Evolutionary conservation across 2,888 invertebrate genomes (phyloP).

Genomic region (Zelleria hepariella): DNA sequence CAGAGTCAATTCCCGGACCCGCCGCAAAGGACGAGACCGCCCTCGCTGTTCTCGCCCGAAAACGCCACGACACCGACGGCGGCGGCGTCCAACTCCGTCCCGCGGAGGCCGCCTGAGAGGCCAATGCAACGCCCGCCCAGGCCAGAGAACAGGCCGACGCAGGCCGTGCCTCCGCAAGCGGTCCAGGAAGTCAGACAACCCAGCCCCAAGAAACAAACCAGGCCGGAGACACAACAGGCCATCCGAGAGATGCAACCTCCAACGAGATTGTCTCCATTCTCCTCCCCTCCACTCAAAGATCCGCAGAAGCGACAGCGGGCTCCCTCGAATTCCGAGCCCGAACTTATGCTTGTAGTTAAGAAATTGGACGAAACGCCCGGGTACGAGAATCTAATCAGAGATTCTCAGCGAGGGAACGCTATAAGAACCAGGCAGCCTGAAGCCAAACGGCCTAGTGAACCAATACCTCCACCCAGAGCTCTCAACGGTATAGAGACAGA

Average conservation of each 20-base stretch:
- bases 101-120: slow-evolving; percentile 17
- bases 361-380: slow-evolving; percentile 75
- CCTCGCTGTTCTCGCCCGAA: slow-evolving; percentile 78
- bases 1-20: slow-evolving; percentile 17
- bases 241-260: slow-evolving; percentile 57
- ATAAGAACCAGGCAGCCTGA: slow-evolving; percentile 51
- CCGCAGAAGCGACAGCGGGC: slow-evolving; percentile 38
- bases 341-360: slow-evolving; percentile 73
- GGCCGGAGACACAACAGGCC: slow-evolving; percentile 45
- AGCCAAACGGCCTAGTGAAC: slow-evolving; percentile 40
- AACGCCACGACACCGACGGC: slow-evolving; percentile 64
- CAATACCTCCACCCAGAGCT: slow-evolving; percentile 25
- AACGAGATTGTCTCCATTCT: slow-evolving; percentile 63
- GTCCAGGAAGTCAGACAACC: no score
- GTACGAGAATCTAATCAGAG: slow-evolving; percentile 72
- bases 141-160: slow-evolving; percentile 23
- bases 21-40: slow-evolving; percentile 58
- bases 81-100: slow-evolving; percentile 33
- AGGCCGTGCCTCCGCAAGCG: slow-evolving; percentile 9
- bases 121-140: slow-evolving; percentile 26
- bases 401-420: slow-evolving; percentile 55
- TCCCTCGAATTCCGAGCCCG: slow-evolving; percentile 71
- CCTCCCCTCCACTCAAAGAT: slow-evolving; percentile 51
- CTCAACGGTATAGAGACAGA: slow-evolving; percentile 81
- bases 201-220: slow-evolving; percentile 36